Evolutionary conservation across 2,113 vertebrate species (phyloP).

Genomic region (Cryptomyrus ogoouensis): DNA sequence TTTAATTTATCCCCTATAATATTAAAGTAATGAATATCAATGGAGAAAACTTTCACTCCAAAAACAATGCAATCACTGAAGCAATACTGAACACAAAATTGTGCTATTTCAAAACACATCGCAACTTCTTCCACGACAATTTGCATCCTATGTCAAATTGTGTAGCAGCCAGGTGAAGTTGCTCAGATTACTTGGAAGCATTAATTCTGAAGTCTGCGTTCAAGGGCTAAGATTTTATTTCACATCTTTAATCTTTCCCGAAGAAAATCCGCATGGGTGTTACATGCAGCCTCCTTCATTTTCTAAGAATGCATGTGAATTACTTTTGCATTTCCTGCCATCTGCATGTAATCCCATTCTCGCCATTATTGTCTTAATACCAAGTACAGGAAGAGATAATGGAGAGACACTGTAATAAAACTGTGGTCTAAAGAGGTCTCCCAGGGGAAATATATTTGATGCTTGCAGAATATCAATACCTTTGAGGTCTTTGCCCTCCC

Average conservation of each 20-base stretch:
- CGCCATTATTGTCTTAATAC: constrained; percentile 90
- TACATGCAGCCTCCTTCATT: constrained; percentile 69
- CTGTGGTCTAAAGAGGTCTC: constrained; percentile 75
- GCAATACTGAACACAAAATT: not conserved
- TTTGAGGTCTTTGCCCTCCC: constrained; percentile 65
- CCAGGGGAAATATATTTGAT: constrained; percentile 82
- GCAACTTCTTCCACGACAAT: constrained; percentile 14
- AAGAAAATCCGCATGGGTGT: constrained; percentile 55
- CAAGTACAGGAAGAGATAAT: constrained; percentile 85
- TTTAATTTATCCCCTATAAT: not conserved
- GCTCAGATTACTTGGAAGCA: constrained; percentile 58
- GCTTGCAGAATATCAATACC: constrained; percentile 80
- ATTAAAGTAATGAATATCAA: not conserved
- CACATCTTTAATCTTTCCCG: constrained; percentile 64
- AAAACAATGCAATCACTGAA: not conserved
- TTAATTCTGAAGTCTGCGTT: constrained; percentile 51
- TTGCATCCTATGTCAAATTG: constrained; percentile 36
- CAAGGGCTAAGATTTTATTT: constrained; percentile 64
- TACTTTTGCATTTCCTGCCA: constrained; percentile 73
- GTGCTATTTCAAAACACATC: constrained; percentile 19
- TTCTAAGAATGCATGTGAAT: constrained; percentile 69
- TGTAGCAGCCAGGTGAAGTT: constrained; percentile 59
- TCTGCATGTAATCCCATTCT: constrained; percentile 81
- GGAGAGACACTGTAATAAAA: constrained; percentile 82
- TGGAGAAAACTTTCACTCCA: not conserved